A percentile compares a stretch with the other conserved stretches of the same genome.
Evolutionary conservation across 2,113 vertebrate species (phyloP).

Genomic region (Corvus cornix): DNA sequence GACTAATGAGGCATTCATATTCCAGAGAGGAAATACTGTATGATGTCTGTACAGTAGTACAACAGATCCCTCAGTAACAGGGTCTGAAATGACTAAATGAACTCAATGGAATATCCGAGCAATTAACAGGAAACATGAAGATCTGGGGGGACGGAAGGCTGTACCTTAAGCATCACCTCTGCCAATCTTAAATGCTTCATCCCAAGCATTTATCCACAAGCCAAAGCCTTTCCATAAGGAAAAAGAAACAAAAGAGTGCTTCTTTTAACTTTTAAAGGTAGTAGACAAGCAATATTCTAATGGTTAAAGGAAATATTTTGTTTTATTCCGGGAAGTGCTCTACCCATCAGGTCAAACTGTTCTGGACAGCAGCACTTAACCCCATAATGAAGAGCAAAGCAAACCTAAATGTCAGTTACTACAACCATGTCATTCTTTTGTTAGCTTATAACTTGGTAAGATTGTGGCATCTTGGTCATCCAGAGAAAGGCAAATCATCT

Average conservation of each 20-base stretch:
- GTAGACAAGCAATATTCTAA: neutral
- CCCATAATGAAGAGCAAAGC: neutral
- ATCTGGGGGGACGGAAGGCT: neutral
- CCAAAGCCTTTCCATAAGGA: neutral
- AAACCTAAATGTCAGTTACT: neutral
- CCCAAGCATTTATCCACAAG: neutral
- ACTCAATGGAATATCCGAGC: neutral
- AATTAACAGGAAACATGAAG: neutral
- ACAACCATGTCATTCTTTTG: neutral
- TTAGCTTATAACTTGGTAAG: neutral
- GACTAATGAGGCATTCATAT: neutral
- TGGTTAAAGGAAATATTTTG: neutral
- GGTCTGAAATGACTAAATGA: neutral
- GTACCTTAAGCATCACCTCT: neutral
- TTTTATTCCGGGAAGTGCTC: neutral
- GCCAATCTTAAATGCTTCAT: neutral
- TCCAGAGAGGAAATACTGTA: neutral
- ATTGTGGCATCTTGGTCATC: neutral
- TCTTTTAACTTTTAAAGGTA: neutral
- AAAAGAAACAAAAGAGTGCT: neutral
- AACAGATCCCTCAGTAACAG: neutral
- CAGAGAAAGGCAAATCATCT: neutral
- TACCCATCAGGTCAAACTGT: neutral
- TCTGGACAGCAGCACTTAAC: neutral
- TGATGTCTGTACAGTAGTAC: neutral